These are phyloP conservation scores for Noctuana brunneofusca DNA, from an alignment of 2,888 invertebrate genomes.

Conservation along the genomic window DNA sequence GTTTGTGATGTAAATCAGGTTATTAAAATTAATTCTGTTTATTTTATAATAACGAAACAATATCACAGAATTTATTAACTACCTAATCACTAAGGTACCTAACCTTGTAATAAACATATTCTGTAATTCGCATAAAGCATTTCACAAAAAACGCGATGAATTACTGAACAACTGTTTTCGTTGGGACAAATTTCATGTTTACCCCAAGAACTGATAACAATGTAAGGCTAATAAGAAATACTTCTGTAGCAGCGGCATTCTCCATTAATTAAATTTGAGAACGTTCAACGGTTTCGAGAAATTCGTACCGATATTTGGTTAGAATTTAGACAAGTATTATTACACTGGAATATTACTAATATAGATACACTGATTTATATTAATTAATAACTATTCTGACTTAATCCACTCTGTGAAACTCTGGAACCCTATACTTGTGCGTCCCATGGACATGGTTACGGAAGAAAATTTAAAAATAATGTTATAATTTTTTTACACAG, in stretches of 20 bases:
- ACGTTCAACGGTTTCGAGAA: conserved; percentile 16
- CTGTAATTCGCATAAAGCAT: not conserved
- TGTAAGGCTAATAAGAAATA: conserved; percentile 21
- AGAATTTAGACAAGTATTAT: conserved; percentile 15
- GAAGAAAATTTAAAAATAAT: too few relatives aligned
- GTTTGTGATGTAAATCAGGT: too few relatives aligned
- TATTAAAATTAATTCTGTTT: too few relatives aligned
- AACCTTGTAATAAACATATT: too few relatives aligned
- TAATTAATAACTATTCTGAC: not conserved
- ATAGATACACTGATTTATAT: not conserved
- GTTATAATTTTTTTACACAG: too few relatives aligned
- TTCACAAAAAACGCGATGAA: not conserved
- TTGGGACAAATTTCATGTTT: not conserved
- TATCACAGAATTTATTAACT: too few relatives aligned
- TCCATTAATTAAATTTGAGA: conserved; percentile 29
- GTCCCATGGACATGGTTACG: too few relatives aligned
- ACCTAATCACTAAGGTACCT: too few relatives aligned
- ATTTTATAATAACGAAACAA: too few relatives aligned
- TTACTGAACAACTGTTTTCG: not conserved
- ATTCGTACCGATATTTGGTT: conserved; percentile 24
- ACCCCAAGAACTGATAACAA: not conserved
- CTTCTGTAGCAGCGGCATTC: conserved; percentile 21
- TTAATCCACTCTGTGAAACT: not conserved
- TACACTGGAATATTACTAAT: conserved; percentile 5
- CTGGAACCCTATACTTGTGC: too few relatives aligned